These are phyloP conservation scores for Ischnura elegans DNA, from an alignment of 2,888 invertebrate genomes.

Conservation along the genomic window DNA sequence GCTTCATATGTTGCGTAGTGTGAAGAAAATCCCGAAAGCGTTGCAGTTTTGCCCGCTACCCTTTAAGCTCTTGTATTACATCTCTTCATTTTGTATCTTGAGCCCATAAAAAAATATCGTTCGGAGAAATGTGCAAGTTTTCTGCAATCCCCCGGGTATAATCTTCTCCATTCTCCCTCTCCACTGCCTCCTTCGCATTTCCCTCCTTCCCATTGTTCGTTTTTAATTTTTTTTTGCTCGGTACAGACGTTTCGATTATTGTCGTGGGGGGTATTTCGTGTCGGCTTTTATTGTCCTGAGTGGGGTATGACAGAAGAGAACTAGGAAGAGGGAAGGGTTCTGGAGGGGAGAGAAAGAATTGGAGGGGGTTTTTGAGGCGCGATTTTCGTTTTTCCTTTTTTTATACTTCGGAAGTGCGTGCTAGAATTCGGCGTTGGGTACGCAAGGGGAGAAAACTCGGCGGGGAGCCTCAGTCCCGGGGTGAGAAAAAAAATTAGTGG, in stretches of 20 bases:
- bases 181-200: neutral
- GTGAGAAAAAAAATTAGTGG: neutral
- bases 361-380: neutral
- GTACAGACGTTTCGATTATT: conserved; percentile 4
- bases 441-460: neutral
- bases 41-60: neutral
- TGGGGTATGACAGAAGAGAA: conserved; percentile 15
- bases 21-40: no score
- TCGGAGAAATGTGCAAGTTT: conserved; percentile 12
- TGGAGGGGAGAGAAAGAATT: neutral
- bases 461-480: conserved; percentile 3
- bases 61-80: neutral
- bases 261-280: conserved; percentile 31
- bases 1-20: no score
- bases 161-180: neutral
- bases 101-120: neutral
- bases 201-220: neutral
- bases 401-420: neutral
- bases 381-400: neutral
- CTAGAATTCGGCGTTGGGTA: neutral
- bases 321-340: neutral
- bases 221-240: neutral
- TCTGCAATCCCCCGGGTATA: neutral
- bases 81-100: neutral
- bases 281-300: conserved; percentile 22